phyloP scores from a whole-genome alignment of 23 tunicate species.

The Trididemnum clinides region DNA sequence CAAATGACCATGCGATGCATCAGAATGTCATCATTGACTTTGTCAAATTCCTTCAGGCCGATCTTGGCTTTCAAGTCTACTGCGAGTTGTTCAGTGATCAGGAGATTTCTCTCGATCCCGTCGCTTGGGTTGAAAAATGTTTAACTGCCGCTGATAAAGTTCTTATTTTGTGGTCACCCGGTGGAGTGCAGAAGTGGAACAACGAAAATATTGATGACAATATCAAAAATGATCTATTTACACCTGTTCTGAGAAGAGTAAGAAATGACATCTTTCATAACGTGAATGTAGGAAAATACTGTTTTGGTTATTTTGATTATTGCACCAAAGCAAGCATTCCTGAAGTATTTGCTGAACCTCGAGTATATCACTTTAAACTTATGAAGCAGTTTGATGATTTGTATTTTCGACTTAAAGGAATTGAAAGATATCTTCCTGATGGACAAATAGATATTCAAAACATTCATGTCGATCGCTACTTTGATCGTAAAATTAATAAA shows the following conservation, averaged over 20 bases:
- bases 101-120: conserved; percentile 6
- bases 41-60: conserved; percentile 55
- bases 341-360: not conserved
- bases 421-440: conserved; percentile 43
- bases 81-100: conserved; percentile 27
- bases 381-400: conserved; percentile 67
- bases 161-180: conserved; percentile 53
- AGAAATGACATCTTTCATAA: conserved; percentile 35
- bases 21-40: conserved; percentile 43
- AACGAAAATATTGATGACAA: not conserved
- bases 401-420: conserved; percentile 42
- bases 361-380: conserved; percentile 23
- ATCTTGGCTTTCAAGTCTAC: conserved; percentile 64
- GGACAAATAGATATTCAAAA: not conserved
- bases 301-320: conserved; percentile 60
- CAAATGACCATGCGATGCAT: conserved; percentile 60
- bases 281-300: conserved; percentile 41
- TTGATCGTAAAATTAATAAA: conserved; percentile 21
- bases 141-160: conserved; percentile 50
- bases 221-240: conserved; percentile 17
- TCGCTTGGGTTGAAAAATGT: conserved; percentile 42
- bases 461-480: conserved; percentile 18
- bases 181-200: conserved; percentile 11
- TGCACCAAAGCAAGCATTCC: conserved; percentile 37
- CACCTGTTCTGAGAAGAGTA: conserved; percentile 49